phyloP scores from a whole-genome alignment of 2,888 invertebrate genomes.

The Cybosia mesomella region DNA sequence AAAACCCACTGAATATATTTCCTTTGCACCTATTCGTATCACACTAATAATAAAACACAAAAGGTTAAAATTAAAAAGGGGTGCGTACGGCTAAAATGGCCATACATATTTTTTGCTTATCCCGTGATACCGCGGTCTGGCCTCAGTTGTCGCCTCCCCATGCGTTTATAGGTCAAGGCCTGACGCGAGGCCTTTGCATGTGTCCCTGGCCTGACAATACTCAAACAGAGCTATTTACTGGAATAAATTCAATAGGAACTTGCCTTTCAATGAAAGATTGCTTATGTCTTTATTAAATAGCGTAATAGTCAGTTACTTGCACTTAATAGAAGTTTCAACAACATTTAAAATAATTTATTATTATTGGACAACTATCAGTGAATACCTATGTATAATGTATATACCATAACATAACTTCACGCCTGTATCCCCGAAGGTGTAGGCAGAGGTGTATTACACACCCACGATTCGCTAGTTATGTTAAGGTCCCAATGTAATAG shows the following conservation, averaged over 20 bases:
- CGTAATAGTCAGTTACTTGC: neutral
- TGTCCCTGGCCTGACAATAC: slow-evolving; percentile 45
- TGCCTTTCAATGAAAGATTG: neutral
- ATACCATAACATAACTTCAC: too few species aligned
- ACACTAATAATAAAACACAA: neutral
- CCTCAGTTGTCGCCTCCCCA: slow-evolving; percentile 22
- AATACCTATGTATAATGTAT: too few species aligned
- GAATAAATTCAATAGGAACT: neutral
- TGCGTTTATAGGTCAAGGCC: slow-evolving; percentile 45
- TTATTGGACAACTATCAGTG: too few species aligned
- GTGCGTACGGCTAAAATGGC: neutral
- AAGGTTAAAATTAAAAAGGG: slow-evolving; percentile 10
- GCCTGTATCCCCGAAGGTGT: too few species aligned
- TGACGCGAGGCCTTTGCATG: slow-evolving; percentile 26
- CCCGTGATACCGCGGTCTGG: slow-evolving; percentile 36
- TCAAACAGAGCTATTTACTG: neutral
- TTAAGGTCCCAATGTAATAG: too few species aligned
- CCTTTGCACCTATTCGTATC: neutral
- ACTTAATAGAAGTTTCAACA: too few species aligned
- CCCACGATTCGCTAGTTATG: too few species aligned
- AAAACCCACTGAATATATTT: neutral
- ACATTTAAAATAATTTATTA: too few species aligned
- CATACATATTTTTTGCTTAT: slow-evolving; percentile 29
- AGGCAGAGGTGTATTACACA: too few species aligned
- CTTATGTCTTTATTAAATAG: neutral